A percentile compares a stretch with the other conserved stretches of the same genome.
These are phyloP conservation scores for Drosophila algonquin DNA, from an alignment of 2,888 invertebrate genomes.

Conservation along the genomic window DNA sequence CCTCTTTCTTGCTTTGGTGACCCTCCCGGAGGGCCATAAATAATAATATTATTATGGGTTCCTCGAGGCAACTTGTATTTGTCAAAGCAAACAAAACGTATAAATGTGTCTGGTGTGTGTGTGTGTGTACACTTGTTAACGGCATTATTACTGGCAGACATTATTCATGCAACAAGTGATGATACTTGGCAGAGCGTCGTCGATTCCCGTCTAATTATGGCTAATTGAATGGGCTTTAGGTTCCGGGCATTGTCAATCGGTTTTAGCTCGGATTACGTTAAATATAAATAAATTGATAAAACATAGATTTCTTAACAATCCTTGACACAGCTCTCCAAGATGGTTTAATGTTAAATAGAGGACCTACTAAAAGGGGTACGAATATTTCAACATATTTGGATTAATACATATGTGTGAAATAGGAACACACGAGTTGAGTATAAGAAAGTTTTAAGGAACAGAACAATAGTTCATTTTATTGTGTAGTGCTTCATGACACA, in stretches of 20 bases:
- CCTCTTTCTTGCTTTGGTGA: slow-evolving; percentile 9
- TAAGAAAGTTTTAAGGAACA: too few relatives aligned
- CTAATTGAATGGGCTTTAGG: slow-evolving; percentile 47
- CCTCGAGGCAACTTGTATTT: slow-evolving; percentile 65
- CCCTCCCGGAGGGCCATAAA: slow-evolving; percentile 56
- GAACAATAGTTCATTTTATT: too few relatives aligned
- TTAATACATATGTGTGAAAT: too few relatives aligned
- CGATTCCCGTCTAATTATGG: slow-evolving; percentile 46
- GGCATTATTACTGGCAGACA: slow-evolving; percentile 54
- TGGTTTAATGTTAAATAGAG: too few relatives aligned
- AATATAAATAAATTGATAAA: too few relatives aligned
- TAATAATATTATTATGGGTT: slow-evolving; percentile 72
- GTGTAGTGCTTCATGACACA: too few relatives aligned
- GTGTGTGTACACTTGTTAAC: slow-evolving; percentile 35
- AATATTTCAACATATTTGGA: too few relatives aligned
- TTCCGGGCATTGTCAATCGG: slow-evolving; percentile 24
- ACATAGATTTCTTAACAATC: too few relatives aligned
- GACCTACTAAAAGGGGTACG: too few relatives aligned
- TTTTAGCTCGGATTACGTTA: slow-evolving; percentile 11
- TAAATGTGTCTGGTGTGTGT: slow-evolving; percentile 29
- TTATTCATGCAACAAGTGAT: slow-evolving; percentile 71
- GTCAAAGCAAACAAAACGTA: slow-evolving; percentile 64
- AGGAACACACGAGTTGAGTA: too few relatives aligned
- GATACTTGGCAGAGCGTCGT: slow-evolving; percentile 10
- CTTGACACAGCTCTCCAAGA: too few relatives aligned